Evolutionary conservation across 2,113 vertebrate genomes (phyloP).

Genomic region (Silurus glanis): DNA sequence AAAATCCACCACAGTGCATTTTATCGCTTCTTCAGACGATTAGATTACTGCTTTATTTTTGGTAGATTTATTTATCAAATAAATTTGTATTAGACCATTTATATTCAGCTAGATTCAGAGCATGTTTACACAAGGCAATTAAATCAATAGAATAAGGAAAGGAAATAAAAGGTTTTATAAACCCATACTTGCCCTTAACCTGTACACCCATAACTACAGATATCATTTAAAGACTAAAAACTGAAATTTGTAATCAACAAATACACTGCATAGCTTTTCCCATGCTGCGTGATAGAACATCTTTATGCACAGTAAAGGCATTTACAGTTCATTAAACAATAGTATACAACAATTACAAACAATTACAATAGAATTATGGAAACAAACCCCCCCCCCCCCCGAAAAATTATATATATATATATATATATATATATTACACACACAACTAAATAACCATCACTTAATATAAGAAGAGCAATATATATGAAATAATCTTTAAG

Average conservation of each 20-base stretch:
- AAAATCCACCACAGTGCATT: background rate
- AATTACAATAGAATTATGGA: background rate
- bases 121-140: background rate
- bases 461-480: background rate
- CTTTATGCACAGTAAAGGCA: background rate
- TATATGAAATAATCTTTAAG: background rate
- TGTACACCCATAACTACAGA: background rate
- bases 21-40: background rate
- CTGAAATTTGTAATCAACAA: background rate
- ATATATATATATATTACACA: background rate
- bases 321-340: background rate
- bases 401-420: too few relatives aligned
- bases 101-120: background rate
- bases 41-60: background rate
- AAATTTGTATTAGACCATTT: background rate
- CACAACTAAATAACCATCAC: background rate
- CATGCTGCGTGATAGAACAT: background rate
- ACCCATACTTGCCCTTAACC: background rate
- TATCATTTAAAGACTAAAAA: background rate
- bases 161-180: background rate
- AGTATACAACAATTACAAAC: background rate
- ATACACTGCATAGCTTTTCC: background rate
- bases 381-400: too few relatives aligned
- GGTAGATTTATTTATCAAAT: background rate
- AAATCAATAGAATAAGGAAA: background rate